Evolutionary conservation across 2,797 vertebrate genomes (phyloP).

Genomic region (Syndactyla subalaris): DNA sequence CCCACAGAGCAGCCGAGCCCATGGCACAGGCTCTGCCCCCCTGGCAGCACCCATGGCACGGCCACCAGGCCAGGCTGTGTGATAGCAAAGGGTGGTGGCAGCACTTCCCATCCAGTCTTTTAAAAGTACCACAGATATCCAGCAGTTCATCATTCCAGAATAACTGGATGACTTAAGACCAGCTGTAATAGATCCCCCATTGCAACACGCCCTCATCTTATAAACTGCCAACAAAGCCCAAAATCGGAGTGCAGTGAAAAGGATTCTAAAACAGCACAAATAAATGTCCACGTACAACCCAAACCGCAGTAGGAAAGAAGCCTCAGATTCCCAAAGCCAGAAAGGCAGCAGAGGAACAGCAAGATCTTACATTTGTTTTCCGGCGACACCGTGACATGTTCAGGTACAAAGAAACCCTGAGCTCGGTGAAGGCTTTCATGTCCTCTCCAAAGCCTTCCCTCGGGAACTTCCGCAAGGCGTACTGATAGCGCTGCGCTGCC

Average conservation of each 20-base stretch:
- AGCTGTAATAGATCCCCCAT: neutral
- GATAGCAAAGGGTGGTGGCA: neutral
- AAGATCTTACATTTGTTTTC: slow-evolving; percentile 93
- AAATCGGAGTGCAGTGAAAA: neutral
- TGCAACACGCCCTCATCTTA: fast-evolving
- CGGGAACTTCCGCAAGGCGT: slow-evolving; percentile 96
- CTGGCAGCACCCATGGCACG: neutral
- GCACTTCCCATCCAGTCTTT: neutral
- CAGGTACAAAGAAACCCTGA: slow-evolving; percentile 93
- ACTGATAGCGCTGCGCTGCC: slow-evolving; percentile 97
- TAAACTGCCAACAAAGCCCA: neutral
- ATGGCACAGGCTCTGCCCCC: neutral
- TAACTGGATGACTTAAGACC: neutral
- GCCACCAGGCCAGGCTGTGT: neutral
- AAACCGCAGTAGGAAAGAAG: fast-evolving
- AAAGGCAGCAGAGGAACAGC: neutral
- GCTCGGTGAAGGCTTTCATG: slow-evolving; percentile 94
- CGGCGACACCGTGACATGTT: slow-evolving; percentile 96
- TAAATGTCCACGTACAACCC: neutral
- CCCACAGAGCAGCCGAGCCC: fast-evolving
- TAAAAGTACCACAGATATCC: neutral
- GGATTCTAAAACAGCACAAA: neutral
- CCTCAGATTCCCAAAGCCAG: neutral
- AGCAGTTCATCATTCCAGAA: neutral
- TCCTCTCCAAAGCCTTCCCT: slow-evolving; percentile 97